These are phyloP conservation scores for Pipra filicauda DNA, from an alignment of 2,113 vertebrate genomes.

Conservation along the genomic window DNA sequence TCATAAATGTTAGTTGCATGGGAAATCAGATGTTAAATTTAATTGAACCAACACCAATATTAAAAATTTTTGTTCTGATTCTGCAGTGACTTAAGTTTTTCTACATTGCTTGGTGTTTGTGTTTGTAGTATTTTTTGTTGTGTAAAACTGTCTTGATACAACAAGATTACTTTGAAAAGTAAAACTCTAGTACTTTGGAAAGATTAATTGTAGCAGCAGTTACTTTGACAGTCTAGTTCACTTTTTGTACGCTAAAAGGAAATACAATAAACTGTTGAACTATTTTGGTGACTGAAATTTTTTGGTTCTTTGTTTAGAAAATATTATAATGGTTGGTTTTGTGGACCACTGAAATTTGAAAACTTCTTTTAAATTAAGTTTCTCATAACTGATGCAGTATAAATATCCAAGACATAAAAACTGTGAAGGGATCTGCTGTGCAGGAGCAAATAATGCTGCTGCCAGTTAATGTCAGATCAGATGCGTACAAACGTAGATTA, in stretches of 20 bases:
- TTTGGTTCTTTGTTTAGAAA: background rate
- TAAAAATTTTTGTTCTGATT: background rate
- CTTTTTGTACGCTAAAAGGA: background rate
- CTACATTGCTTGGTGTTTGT: background rate
- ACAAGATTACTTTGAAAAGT: background rate
- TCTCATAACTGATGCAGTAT: background rate
- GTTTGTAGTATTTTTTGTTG: background rate
- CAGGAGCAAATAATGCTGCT: background rate
- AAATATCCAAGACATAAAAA: background rate
- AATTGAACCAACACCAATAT: background rate
- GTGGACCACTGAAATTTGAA: background rate
- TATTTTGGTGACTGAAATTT: background rate
- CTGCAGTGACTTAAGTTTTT: background rate
- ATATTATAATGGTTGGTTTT: background rate
- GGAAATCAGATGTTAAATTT: background rate
- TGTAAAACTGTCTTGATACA: background rate
- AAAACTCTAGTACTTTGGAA: background rate
- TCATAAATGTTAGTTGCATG: background rate
- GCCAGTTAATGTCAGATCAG: background rate
- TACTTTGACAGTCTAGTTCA: conserved; percentile 33
- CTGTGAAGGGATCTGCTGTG: background rate
- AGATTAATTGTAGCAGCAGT: background rate
- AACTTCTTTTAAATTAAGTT: background rate
- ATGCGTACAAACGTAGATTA: background rate
- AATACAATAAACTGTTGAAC: background rate